Base-by-base conservation (phyloP, 2,113 vertebrate species). In the Thunnus maccoyii region DNA sequence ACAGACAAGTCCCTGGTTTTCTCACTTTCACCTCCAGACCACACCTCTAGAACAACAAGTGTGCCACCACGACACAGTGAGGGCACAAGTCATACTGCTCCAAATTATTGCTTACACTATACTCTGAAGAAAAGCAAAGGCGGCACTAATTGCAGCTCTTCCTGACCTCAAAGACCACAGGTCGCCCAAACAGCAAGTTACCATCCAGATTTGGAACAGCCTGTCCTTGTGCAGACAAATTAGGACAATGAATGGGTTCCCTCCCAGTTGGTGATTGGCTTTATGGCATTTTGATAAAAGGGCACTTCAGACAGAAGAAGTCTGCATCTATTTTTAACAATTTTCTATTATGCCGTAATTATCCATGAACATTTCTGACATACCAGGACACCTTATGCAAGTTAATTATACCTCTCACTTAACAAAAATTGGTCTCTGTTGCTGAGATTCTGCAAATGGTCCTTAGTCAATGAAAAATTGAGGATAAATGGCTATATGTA, bases 101-200 rank as follows among this genome's bases (percentile, higher is more conserved):
- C 30, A 80, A 90, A 91, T 92, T 16, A 83, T 60, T 86, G 83
- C 78, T 90, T 91, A 63, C 52, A 11, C 74, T 36, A 50, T 48
- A 22, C 30, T n/a, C 78, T 18, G 66, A 76, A 85, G 82, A 75
- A 85, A 81, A 90, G 51, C 56, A 22, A 67, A 62, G 56, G 60
- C 82, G 52, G 64, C 55, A 69, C 77, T 89, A 85, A 93, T 82
- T 92, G 82, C 67, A 86, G 72, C 73, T 67, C 65, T 64, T 65
- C 36, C 48, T 30, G 9, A 78, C 82, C 86, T 84, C 80, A 67
- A 41, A 84, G 44, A 56, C 90, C 81, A 67, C 83, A 76, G 60
- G 56, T 52, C 67, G 54, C 68, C 76, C 60, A 80, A 81, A 81
- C 71, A 62, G 67, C 63, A 58, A 63, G 82, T 86, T 84, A 76